phyloP scores from a whole-genome alignment of 2,113 vertebrate species.

The Corythornis madagascariensis region DNA sequence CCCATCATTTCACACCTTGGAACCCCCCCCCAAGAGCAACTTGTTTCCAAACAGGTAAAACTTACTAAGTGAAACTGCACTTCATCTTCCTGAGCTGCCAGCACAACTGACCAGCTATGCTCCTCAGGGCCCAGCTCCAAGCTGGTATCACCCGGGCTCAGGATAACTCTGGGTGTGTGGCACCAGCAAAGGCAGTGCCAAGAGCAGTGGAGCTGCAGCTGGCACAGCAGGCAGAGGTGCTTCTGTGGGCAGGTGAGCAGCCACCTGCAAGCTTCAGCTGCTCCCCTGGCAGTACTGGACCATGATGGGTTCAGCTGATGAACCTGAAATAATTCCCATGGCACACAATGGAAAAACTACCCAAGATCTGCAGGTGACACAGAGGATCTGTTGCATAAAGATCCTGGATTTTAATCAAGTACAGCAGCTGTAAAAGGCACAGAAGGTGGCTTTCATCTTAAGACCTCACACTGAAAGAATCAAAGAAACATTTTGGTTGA shows the following conservation, averaged over 20 bases:
- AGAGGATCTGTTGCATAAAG: background rate
- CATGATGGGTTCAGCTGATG: background rate
- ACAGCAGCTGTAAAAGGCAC: rapidly evolving
- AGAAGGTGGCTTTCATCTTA: background rate
- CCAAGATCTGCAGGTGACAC: background rate
- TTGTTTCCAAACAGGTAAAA: background rate
- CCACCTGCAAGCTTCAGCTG: rapidly evolving
- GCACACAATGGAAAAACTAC: background rate
- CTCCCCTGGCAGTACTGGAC: background rate
- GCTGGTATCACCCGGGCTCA: too few relatives aligned
- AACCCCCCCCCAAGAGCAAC: background rate
- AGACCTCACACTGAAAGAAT: background rate
- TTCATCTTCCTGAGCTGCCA: background rate
- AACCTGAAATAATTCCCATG: background rate
- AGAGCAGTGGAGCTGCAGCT: background rate
- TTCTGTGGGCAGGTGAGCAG: background rate
- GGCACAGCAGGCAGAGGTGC: rapidly evolving
- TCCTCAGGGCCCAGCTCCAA: background rate
- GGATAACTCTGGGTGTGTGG: rapidly evolving
- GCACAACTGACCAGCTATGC: rapidly evolving
- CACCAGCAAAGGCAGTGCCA: background rate
- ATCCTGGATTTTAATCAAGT: background rate
- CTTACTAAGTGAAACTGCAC: background rate
- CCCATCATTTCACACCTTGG: background rate
- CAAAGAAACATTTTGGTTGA: background rate